These are phyloP conservation scores for Gari tellinella DNA, from an alignment of 2,888 invertebrate species.

Conservation along the genomic window DNA sequence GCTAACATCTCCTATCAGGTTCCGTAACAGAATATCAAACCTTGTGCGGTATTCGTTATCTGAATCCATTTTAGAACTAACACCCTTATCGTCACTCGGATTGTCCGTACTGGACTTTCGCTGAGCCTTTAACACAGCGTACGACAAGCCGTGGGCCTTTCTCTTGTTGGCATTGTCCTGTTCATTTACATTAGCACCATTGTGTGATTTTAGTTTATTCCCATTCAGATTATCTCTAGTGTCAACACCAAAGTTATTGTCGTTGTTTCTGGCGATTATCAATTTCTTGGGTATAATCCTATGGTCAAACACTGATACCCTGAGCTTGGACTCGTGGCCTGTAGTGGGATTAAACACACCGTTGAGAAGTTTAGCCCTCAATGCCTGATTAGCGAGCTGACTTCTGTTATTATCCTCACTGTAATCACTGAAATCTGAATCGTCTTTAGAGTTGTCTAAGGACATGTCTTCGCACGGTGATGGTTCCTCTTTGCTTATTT, in stretches of 20 bases:
- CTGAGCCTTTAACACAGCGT: conserved; percentile 37
- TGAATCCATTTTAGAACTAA: conserved; percentile 23
- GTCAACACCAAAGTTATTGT: conserved; percentile 19
- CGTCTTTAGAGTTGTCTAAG: conserved; percentile 43
- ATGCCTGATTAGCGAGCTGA: conserved; percentile 55
- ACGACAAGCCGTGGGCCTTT: conserved; percentile 36
- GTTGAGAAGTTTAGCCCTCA: conserved; percentile 46
- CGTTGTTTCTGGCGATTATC: conserved; percentile 29
- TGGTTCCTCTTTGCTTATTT: conserved; percentile 19
- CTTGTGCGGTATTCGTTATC: conserved; percentile 44
- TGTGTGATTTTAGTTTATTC: conserved; percentile 13
- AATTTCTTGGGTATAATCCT: conserved; percentile 58
- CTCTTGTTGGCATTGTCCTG: conserved; percentile 25
- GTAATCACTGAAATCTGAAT: conserved; percentile 53
- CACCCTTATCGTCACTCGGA: too few relatives aligned
- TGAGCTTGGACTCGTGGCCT: conserved; percentile 49
- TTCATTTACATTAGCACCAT: conserved; percentile 20
- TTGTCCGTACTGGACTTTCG: conserved; percentile 20
- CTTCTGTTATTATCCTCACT: conserved; percentile 50
- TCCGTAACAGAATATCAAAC: conserved; percentile 54
- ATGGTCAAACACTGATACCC: conserved; percentile 62
- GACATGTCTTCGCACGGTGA: conserved; percentile 46
- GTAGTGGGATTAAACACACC: conserved; percentile 49
- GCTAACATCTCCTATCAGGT: conserved; percentile 54
- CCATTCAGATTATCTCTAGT: conserved; percentile 24